Evolutionary conservation across 2,888 invertebrate genomes (phyloP).

Genomic region (Eugnorisma glareosa): DNA sequence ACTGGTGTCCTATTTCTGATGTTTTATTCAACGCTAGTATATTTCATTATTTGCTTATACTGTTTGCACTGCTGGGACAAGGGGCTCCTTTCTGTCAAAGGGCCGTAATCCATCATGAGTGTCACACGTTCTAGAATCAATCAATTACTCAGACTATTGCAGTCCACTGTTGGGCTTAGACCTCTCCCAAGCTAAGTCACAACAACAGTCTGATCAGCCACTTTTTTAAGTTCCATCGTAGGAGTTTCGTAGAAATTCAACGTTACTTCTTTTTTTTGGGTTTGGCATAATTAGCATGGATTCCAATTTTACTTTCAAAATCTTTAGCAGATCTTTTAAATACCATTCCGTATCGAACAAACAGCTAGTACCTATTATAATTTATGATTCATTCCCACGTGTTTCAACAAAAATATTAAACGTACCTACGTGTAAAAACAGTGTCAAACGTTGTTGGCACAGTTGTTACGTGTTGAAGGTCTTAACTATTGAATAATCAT

Average conservation of each 20-base stretch:
- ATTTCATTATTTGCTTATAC: background rate
- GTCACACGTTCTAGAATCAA: background rate
- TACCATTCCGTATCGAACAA: constrained; percentile 9
- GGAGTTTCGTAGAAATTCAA: background rate
- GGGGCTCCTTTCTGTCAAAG: background rate
- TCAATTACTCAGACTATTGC: background rate
- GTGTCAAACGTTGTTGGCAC: constrained; percentile 75
- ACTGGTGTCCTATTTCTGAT: background rate
- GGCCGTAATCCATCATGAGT: background rate
- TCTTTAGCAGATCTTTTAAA: background rate
- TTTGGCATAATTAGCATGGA: background rate
- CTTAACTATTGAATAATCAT: constrained; percentile 71
- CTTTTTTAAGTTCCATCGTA: too few relatives aligned
- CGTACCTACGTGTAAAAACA: constrained; percentile 35
- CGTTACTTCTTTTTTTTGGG: background rate
- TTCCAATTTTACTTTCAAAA: background rate
- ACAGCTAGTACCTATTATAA: constrained; percentile 24
- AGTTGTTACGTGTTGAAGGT: constrained; percentile 72
- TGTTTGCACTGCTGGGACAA: background rate
- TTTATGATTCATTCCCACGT: constrained; percentile 38
- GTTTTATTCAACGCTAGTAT: background rate
- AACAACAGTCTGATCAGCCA: background rate
- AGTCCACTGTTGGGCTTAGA: background rate
- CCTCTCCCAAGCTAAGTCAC: background rate
- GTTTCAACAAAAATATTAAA: constrained; percentile 43